These are phyloP conservation scores for Muscicapa striata DNA, from an alignment of 2,797 vertebrate species.

Conservation along the genomic window DNA sequence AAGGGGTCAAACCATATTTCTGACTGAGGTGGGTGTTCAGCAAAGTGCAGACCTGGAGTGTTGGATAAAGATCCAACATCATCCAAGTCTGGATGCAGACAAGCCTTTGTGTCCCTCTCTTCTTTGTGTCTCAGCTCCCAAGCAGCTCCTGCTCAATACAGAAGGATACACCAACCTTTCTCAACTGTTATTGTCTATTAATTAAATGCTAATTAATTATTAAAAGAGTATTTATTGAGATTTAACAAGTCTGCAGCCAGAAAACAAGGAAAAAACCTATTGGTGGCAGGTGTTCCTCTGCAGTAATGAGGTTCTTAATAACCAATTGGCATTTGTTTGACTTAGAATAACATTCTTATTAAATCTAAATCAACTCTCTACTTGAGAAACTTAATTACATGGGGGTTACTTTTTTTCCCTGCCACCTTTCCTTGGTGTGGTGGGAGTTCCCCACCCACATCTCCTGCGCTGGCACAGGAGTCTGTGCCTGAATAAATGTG, in stretches of 20 bases:
- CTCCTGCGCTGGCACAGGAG: neutral
- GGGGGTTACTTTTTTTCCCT: neutral
- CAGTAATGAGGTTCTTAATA: conserved; percentile 72
- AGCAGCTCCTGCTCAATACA: neutral
- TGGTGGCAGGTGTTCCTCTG: conserved; percentile 53
- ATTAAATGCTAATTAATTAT: conserved; percentile 76
- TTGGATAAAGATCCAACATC: neutral
- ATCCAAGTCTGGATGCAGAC: neutral
- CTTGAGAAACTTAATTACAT: conserved; percentile 69
- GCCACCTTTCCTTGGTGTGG: neutral
- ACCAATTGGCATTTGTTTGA: conserved; percentile 76
- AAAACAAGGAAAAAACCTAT: conserved; percentile 20
- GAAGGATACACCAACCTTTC: conserved; percentile 17
- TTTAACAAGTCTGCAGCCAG: conserved; percentile 50
- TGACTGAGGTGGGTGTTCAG: neutral
- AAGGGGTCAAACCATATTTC: fast-evolving
- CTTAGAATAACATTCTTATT: conserved; percentile 76
- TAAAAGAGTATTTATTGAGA: conserved; percentile 68
- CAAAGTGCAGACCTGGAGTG: neutral
- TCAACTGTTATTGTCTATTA: conserved; percentile 52
- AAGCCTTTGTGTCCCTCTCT: neutral
- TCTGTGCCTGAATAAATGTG: neutral
- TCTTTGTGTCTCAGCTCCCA: neutral
- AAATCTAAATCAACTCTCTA: conserved; percentile 72
- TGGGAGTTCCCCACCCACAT: neutral